These are phyloP conservation scores for Antennarius striatus DNA, from an alignment of 2,113 vertebrate species.

Conservation along the genomic window DNA sequence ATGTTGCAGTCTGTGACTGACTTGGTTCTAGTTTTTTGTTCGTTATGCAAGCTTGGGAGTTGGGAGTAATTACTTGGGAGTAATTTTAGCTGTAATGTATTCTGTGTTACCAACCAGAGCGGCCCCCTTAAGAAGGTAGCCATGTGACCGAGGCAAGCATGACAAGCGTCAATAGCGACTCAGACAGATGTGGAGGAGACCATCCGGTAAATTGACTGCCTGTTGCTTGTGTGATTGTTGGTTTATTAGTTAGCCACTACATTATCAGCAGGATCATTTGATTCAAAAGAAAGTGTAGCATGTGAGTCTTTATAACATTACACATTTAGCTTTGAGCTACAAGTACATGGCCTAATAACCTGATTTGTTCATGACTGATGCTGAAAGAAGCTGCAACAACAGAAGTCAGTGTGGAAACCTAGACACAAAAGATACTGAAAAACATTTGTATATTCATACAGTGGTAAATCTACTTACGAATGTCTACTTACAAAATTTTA, in stretches of 20 bases:
- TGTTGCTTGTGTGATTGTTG: not conserved
- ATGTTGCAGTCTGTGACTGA: too few relatives aligned
- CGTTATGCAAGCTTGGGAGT: too few relatives aligned
- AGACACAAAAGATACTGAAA: conserved; percentile 1
- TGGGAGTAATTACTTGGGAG: too few relatives aligned
- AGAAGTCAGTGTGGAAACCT: conserved; percentile 22
- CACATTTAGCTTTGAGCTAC: conserved; percentile 55
- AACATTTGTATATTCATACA: not conserved
- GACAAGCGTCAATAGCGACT: too few relatives aligned
- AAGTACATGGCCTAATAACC: conserved; percentile 65
- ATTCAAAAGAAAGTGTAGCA: conserved; percentile 30
- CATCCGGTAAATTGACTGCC: too few relatives aligned
- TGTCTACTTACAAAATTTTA: too few relatives aligned
- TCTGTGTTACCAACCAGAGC: too few relatives aligned
- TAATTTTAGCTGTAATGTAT: too few relatives aligned
- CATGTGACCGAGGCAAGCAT: too few relatives aligned
- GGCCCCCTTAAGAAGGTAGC: too few relatives aligned
- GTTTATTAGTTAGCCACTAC: not conserved
- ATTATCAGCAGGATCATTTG: conserved; percentile 16
- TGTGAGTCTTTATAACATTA: conserved; percentile 54
- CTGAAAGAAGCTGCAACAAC: conserved; percentile 21
- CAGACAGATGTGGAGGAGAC: too few relatives aligned
- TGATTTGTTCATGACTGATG: conserved; percentile 39
- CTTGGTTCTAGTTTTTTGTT: too few relatives aligned
- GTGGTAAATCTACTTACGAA: conserved; percentile 8